Evolutionary conservation across 2,797 vertebrate genomes (phyloP).

Genomic region (Amphiprion clarkii): DNA sequence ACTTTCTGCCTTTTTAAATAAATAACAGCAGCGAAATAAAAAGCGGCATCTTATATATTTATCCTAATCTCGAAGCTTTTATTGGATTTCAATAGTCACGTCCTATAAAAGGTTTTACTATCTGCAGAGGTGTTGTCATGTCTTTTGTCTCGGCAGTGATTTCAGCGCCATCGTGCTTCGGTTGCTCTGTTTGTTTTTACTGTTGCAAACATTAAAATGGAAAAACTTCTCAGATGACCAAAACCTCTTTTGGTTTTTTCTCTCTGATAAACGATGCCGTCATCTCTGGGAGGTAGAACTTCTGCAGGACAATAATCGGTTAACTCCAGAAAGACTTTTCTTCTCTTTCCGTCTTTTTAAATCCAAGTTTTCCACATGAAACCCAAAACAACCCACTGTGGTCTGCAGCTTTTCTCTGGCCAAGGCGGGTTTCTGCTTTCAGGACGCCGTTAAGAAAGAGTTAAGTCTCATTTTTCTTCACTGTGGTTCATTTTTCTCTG

Average conservation of each 20-base stretch:
- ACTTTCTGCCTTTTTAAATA: too few species aligned
- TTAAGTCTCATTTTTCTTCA: neutral
- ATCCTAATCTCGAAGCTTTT: too few species aligned
- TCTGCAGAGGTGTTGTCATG: neutral
- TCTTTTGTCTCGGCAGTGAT: slow-evolving; percentile 12
- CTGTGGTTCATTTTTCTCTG: too few species aligned
- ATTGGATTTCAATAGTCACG: too few species aligned
- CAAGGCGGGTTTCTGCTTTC: slow-evolving; percentile 33
- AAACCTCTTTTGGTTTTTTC: slow-evolving; percentile 33
- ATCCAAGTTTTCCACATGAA: slow-evolving; percentile 50
- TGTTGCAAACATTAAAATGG: slow-evolving; percentile 33
- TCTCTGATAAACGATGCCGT: slow-evolving; percentile 25
- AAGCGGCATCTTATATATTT: too few species aligned
- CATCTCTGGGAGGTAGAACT: slow-evolving; percentile 23
- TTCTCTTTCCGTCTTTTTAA: slow-evolving; percentile 50
- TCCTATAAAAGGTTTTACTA: neutral
- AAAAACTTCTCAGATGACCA: slow-evolving; percentile 39
- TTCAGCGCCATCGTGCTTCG: slow-evolving; percentile 26
- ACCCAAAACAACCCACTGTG: slow-evolving; percentile 18
- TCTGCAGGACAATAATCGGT: slow-evolving; percentile 42
- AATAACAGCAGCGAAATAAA: too few species aligned
- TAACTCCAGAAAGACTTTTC: slow-evolving; percentile 41
- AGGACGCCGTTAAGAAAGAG: slow-evolving; percentile 33
- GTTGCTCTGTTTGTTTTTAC: slow-evolving; percentile 40
- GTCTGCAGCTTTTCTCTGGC: slow-evolving; percentile 21